These are phyloP conservation scores for Diadumene lineata DNA, from an alignment of 92 coral and sea anemone genomes.

Conservation along the genomic window DNA sequence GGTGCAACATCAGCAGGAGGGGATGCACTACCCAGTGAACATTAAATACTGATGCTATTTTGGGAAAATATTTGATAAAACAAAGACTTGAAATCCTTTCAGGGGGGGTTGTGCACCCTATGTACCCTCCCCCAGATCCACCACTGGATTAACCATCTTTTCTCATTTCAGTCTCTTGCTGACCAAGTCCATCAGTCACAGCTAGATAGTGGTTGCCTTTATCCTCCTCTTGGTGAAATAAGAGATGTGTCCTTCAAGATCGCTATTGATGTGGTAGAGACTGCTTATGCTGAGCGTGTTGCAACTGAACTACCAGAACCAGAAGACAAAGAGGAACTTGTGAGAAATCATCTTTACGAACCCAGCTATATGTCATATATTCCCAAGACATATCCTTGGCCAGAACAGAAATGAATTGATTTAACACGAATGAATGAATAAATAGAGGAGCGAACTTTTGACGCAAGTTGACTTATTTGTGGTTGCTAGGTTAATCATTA, in stretches of 20 bases:
- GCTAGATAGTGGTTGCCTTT: conserved; percentile 83
- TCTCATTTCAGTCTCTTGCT: conserved; percentile 74
- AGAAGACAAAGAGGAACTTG: conserved; percentile 64
- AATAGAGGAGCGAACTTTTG: no score
- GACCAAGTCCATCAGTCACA: conserved; percentile 73
- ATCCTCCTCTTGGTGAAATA: conserved; percentile 88
- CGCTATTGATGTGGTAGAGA: conserved; percentile 73
- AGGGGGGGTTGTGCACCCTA: no score
- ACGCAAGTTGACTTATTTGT: no score
- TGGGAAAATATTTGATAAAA: no score
- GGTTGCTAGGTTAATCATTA: no score
- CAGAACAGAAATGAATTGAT: conserved; percentile 32
- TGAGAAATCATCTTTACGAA: conserved; percentile 66
- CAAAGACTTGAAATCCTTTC: no score
- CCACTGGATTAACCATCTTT: neutral
- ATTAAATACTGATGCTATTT: no score
- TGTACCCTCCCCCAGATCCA: neutral
- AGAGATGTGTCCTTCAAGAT: conserved; percentile 77
- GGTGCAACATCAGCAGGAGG: no score
- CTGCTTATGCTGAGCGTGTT: conserved; percentile 69
- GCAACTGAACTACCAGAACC: conserved; percentile 93
- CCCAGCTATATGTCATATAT: conserved; percentile 90
- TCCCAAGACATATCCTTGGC: conserved; percentile 83
- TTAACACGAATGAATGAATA: neutral
- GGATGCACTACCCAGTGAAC: no score